Evolutionary conservation across 1,140 invertebrate genomes (phyloP).

Genomic region (Ceratitis capitata): DNA sequence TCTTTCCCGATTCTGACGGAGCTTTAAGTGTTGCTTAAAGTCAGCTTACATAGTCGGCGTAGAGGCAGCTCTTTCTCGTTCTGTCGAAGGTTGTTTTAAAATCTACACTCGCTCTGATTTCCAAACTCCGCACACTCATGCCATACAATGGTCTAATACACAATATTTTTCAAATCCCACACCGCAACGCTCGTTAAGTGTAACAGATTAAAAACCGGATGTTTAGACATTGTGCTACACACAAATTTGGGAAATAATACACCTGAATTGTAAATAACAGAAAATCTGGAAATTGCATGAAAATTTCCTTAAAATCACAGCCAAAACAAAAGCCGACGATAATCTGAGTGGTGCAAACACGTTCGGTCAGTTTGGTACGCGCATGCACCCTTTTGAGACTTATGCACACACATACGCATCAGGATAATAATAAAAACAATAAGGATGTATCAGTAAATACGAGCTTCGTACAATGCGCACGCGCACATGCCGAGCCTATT

Average conservation of each 20-base stretch:
- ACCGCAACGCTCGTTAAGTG: background rate
- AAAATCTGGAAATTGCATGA: background rate
- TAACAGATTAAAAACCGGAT: slow-evolving; percentile 25
- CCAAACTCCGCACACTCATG: background rate
- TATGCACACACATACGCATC: background rate
- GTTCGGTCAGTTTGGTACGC: slow-evolving; percentile 33
- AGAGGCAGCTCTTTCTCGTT: too few relatives aligned
- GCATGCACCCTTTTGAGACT: background rate
- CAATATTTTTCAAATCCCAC: background rate
- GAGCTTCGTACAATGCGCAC: background rate
- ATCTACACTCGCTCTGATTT: background rate
- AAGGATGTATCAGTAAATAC: background rate
- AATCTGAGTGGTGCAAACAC: background rate
- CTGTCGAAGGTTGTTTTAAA: too few relatives aligned
- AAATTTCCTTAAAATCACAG: slow-evolving; percentile 3
- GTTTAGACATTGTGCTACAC: background rate
- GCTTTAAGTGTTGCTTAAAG: too few relatives aligned
- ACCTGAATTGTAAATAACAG: background rate
- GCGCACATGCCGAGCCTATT: background rate
- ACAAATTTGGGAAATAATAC: background rate
- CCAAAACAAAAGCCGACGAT: slow-evolving; percentile 5
- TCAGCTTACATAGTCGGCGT: too few relatives aligned
- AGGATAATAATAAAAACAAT: background rate
- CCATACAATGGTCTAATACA: background rate
- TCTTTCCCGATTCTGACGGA: too few relatives aligned